These are phyloP conservation scores for Heterocephalus glaber DNA, from an alignment of 2,113 vertebrate genomes.

Conservation along the genomic window DNA sequence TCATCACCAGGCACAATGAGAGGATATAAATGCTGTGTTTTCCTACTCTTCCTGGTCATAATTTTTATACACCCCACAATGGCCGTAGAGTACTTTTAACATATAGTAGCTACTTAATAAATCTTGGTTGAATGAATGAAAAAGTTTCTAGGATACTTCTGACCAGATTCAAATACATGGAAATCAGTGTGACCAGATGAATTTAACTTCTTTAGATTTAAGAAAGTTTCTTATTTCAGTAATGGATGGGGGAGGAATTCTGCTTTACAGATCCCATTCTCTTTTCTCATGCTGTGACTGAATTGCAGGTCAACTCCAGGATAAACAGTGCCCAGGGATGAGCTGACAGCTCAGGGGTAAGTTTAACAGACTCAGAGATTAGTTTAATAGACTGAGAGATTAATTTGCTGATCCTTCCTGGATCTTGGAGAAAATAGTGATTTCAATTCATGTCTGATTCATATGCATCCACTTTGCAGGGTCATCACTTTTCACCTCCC, in stretches of 20 bases:
- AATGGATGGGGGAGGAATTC: neutral
- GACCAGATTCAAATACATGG: neutral
- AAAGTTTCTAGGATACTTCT: neutral
- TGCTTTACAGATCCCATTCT: neutral
- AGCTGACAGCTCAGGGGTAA: slow-evolving; percentile 35
- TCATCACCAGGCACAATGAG: neutral
- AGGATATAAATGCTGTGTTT: neutral
- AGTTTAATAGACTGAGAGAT: slow-evolving; percentile 63
- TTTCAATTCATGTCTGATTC: slow-evolving; percentile 63
- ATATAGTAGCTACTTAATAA: neutral
- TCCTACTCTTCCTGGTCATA: neutral
- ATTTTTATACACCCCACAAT: neutral
- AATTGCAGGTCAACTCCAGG: neutral
- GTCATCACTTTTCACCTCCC: slow-evolving; percentile 21
- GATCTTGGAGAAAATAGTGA: slow-evolving; percentile 66
- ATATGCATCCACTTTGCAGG: slow-evolving; percentile 56
- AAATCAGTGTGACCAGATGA: neutral
- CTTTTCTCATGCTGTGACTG: slow-evolving; percentile 46
- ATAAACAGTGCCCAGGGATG: slow-evolving; percentile 52
- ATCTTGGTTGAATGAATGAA: neutral
- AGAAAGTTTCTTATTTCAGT: slow-evolving; percentile 15
- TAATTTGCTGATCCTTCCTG: slow-evolving; percentile 58
- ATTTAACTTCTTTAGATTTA: neutral
- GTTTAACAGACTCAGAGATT: slow-evolving; percentile 54
- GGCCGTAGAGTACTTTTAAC: neutral